Evolutionary conservation across 2,113 vertebrate species (phyloP).

Genomic region (Hemiprocne comata): DNA sequence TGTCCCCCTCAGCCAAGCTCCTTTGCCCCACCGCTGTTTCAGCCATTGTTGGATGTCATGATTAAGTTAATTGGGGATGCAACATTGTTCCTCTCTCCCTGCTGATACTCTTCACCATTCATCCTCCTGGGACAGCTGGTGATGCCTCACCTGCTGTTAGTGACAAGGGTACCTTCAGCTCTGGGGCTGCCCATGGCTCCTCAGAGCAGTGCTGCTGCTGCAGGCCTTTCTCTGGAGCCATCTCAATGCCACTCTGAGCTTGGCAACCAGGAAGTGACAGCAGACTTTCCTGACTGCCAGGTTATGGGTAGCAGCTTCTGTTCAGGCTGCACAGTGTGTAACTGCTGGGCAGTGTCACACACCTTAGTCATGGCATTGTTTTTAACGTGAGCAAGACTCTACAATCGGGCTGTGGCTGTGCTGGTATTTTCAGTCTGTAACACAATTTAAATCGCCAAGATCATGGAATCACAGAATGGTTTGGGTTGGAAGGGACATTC

Average conservation of each 20-base stretch:
- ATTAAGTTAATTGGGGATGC: not conserved
- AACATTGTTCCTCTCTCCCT: not conserved
- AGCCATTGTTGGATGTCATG: not conserved
- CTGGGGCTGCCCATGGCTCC: not conserved
- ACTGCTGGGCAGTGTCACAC: not conserved
- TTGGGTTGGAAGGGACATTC: too few species aligned
- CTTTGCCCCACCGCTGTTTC: not conserved
- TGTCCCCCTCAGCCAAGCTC: not conserved
- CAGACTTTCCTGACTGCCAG: not conserved
- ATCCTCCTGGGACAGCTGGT: not conserved
- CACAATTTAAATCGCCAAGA: too few species aligned
- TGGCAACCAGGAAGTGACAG: not conserved
- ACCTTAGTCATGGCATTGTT: not conserved
- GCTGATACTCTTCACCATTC: not conserved
- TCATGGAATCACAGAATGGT: too few species aligned
- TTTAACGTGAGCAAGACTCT: too few species aligned
- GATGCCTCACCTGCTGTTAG: not conserved
- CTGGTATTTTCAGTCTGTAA: too few species aligned
- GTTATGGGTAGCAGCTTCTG: not conserved
- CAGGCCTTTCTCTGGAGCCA: not conserved
- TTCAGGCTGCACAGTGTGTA: not conserved
- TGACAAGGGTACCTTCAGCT: not conserved
- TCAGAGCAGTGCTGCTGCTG: not conserved
- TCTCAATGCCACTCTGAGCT: not conserved
- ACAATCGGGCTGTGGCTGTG: not conserved